These are phyloP conservation scores for Pseudorectes ferrugineus DNA, from an alignment of 2,113 vertebrate species.

Conservation along the genomic window DNA sequence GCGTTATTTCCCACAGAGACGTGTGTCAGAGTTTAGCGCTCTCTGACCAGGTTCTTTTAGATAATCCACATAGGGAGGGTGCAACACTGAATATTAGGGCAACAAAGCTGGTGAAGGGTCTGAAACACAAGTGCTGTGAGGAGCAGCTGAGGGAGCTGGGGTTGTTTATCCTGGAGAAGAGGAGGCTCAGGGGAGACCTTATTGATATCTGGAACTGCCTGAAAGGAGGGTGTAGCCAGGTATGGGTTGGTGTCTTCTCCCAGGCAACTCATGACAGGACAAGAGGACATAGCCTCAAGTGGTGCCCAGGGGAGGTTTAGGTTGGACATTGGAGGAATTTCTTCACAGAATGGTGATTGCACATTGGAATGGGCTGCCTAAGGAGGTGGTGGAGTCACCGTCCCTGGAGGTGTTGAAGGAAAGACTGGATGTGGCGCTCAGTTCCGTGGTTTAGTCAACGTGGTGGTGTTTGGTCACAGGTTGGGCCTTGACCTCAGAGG, in stretches of 20 bases:
- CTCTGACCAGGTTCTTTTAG: not conserved
- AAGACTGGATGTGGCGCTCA: not conserved
- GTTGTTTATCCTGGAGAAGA: not conserved
- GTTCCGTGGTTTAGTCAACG: accelerated
- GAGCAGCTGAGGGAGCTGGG: not conserved
- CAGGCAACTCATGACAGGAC: not conserved
- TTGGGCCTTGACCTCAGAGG: not conserved
- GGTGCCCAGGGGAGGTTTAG: not conserved
- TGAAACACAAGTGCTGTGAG: not conserved
- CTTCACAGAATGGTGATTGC: not conserved
- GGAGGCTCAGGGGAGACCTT: not conserved
- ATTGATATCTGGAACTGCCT: not conserved
- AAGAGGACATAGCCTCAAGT: not conserved
- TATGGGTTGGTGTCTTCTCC: not conserved
- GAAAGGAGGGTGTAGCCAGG: not conserved
- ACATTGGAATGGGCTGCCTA: not conserved
- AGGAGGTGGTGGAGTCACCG: accelerated
- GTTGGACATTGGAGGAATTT: not conserved
- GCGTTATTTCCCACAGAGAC: not conserved
- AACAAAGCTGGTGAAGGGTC: not conserved
- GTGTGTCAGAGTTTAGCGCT: not conserved
- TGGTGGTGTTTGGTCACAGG: not conserved
- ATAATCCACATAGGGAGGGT: not conserved
- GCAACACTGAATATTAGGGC: not conserved
- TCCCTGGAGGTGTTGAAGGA: not conserved